Percentiles rank a stretch among this genome's conserved stretches.
phyloP scores from a whole-genome alignment of 2,888 invertebrate species.

The Osedax fenrisi region DNA sequence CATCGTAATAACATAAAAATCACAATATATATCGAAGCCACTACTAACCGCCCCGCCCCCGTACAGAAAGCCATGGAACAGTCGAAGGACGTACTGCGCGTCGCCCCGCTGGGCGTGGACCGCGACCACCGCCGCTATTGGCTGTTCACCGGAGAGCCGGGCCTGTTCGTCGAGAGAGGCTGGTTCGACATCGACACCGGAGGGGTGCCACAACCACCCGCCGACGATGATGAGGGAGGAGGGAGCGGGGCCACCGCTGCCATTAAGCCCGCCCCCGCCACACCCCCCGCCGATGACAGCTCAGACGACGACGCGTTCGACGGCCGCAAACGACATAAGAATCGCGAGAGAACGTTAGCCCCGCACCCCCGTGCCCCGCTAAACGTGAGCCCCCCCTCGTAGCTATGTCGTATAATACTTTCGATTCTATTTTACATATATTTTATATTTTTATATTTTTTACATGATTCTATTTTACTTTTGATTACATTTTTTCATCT shows the following conservation, averaged over 20 bases:
- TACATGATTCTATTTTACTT: too few species aligned
- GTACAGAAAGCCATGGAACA: constrained; percentile 41
- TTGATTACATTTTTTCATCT: too few species aligned
- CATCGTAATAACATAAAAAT: too few species aligned
- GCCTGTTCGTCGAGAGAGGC: constrained; percentile 49
- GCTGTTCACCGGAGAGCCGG: constrained; percentile 43
- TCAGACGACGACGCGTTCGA: not conserved
- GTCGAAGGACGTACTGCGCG: constrained; percentile 43
- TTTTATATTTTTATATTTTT: too few species aligned
- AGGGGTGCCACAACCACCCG: not conserved
- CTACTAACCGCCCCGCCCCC: not conserved
- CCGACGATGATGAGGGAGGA: not conserved
- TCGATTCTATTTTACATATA: too few species aligned
- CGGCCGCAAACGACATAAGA: not conserved
- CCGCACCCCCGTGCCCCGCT: not conserved
- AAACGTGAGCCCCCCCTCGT: not conserved
- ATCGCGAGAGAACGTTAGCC: not conserved
- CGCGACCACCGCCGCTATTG: constrained; percentile 51
- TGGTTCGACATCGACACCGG: not conserved
- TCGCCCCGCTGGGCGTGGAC: constrained; percentile 49
- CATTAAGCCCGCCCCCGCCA: too few species aligned
- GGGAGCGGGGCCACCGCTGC: not conserved
- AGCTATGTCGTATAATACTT: too few species aligned
- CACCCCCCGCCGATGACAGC: not conserved
- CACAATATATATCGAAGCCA: not conserved